Base-by-base conservation (phyloP, 2,113 vertebrate genomes). In the Rhynchomys soricoides region DNA sequence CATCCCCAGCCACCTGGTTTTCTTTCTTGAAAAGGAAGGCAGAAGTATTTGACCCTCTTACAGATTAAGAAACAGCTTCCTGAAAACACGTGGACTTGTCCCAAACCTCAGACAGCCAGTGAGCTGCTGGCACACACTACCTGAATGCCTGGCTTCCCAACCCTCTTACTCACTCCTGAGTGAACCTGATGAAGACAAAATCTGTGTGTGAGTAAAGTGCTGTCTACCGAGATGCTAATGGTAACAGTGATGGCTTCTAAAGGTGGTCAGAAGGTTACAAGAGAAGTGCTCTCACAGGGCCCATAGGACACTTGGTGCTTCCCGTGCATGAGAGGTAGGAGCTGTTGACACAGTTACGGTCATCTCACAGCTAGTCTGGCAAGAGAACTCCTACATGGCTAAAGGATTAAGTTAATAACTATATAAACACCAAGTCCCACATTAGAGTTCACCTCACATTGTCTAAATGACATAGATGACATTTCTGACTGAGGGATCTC, bases 341-440 rank as follows among this genome's bases (percentile, higher is more conserved):
- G 19, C 24, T 48, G 15, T 12, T 74, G 13, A 45, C 86, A 81
- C 50, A 87, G 19, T 79, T 92, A 92, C 40, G 15, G 26, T 68
- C 40, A 64, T 43, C 73, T 92, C 57, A 95, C 43, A 86, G 86
- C 71, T 62, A 64, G 17, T 62, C 70, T 64, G 13, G 57, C 82
- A 92, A 77, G 57, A 86, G 22, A 95, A 92, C 31, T 89, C 34
- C 73, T 68, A n/a, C 21, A 19, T n/a, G 77, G 91, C 55, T 79
- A 92, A 95, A 96, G 95, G 71, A 70, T 78, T 89, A 95, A 71
- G 70, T 86, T 96, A 93, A 86, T 83, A 87, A 59, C 50, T 26
- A 37, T 52, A 91, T 68, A 96, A 96, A 82, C 95, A 89, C 74
- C 81, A 91, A 89, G 92, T 45, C 55, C 66, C 68, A 95, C 81